Base-by-base conservation (phyloP, 1,140 invertebrate species). In the Sitodiplosis mosellana region DNA sequence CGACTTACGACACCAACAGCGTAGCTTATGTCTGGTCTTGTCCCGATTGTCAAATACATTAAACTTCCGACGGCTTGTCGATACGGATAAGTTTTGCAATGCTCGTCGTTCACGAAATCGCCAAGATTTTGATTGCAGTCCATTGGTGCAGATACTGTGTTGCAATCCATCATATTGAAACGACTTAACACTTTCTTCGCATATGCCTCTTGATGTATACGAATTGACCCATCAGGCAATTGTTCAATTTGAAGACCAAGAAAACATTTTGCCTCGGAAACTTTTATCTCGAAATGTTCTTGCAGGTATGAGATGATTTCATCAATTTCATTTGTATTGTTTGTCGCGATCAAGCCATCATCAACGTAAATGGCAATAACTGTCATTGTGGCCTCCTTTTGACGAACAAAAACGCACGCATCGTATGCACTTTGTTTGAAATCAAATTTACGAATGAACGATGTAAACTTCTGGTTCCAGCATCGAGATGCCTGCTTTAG, bases 331-430 rank as follows among this genome's bases (percentile, higher is more conserved):
- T 48, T 38, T 46, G 51, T 12, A 27, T 34, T 44, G 18, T 21
- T 47, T 18, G 53, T 52, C 27, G 59, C 49, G 20, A 65, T 42
- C 1, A 68, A 48, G n/a, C 63, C 64, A 58, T 71, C 68, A 56
- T 71, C 69, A 10, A 71, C 66, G 60, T 69, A 70, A 5, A 69
- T 52, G 11, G 55, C 57, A 1, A 69, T 38, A 18, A 41, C 7
- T 7, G 18, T 41, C 18, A 7, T 41, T 41, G 11, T 7, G 18
- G 7, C 15, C 7, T 11, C 15, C 7, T 54, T 42, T 20, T 22
- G 34, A 2, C 50, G 48, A 14, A 59, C 51, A 53, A 61, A 68
- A 3, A 68, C 52, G 56, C 63, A 64, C 14, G 55, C 52, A 49
- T 69, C 64, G 17, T 55, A 57, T 19, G 52, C 40, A 48, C 53